phyloP scores from a whole-genome alignment of 2,113 vertebrate genomes.

The Myanophis thanlyinensis region DNA sequence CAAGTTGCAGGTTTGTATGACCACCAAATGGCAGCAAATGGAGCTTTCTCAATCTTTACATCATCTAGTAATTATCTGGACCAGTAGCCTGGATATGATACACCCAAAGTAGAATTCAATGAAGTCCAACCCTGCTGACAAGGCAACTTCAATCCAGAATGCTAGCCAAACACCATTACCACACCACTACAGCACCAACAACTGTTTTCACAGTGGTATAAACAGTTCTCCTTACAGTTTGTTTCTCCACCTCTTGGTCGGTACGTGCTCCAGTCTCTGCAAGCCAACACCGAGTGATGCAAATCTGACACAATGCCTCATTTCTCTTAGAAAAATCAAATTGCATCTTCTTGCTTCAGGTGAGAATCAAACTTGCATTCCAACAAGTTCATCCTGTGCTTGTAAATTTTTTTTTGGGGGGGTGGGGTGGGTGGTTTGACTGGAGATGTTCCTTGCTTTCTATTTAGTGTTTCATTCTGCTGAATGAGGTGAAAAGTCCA shows the following conservation, averaged over 20 bases:
- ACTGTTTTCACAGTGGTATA: neutral
- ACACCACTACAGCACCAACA: neutral
- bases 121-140: neutral
- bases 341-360: neutral
- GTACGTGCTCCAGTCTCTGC: neutral
- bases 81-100: neutral
- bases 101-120: neutral
- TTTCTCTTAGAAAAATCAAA: neutral
- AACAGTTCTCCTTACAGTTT: neutral
- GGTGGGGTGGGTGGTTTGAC: neutral
- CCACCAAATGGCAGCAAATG: neutral
- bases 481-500: neutral
- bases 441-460: neutral
- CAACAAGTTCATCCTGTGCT: neutral
- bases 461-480: neutral
- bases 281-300: neutral
- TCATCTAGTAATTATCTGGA: neutral
- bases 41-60: neutral
- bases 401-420: neutral
- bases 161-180: neutral
- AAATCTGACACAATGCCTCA: neutral
- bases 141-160: neutral
- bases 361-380: neutral
- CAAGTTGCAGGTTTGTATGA: neutral
- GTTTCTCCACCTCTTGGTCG: neutral